Base-by-base conservation (phyloP, 2,113 vertebrate genomes). In the Mormyrus lacerda region DNA sequence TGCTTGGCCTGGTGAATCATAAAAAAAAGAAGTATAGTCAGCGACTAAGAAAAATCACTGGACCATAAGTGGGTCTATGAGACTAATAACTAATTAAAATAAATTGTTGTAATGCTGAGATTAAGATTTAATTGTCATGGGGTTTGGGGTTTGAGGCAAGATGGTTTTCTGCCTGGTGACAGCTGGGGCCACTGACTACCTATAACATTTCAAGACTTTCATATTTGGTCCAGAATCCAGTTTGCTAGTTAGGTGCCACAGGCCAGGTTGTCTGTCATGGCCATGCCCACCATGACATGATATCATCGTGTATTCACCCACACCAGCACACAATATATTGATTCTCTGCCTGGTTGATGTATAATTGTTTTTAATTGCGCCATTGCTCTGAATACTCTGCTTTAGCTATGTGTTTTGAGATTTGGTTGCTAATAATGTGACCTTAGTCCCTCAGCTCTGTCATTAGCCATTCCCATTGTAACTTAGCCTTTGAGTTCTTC, bases 61-160 rank as follows among this genome's bases (percentile, higher is more conserved):
- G 44, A 88, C 69, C 50, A 87, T 17, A 90, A 90, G 76, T 88
- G 85, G 87, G 87, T 90, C 87, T 88, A 88, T 85, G 90, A 88
- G 87, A 65, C 44, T 53, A 90, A 87, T 48, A 39, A 53, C 85
- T 58, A 50, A 90, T 90, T 79, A 48, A 88, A 65, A 87, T 61
- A 53, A 88, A 58, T 39, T 65, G 73, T 89, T 50, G 19, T 47
- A 87, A 89, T 50, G 87, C 76, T 90, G 87, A 88, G 87, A 88
- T 90, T 86, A 89, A 87, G 82, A 69, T 86, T 82, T 39, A 83
- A 65, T 55, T 79, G 55, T 44, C 79, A 58, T 88, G 82, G 31
- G 83, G 55, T n/a, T 51, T 90, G 55, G 21, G 31, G 87, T 87
- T 90, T 65, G 79, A 88, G 55, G 76, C 44, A 42, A 45, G 87